A percentile compares a stretch with the other conserved stretches of the same genome.
Evolutionary conservation across 64 coral and sea anemone species (phyloP).

Genomic region (Montipora efflorescens): DNA sequence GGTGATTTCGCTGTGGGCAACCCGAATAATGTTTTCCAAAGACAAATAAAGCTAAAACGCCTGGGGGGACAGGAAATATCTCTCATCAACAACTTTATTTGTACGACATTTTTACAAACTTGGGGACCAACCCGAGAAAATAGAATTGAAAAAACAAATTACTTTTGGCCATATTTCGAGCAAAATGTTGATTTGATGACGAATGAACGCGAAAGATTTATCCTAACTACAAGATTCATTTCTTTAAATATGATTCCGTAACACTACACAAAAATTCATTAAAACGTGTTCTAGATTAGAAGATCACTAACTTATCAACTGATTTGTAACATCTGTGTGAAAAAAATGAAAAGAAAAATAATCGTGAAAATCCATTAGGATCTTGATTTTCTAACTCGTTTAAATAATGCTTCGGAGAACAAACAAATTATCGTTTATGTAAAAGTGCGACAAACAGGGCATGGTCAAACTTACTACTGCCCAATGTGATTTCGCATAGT

Average conservation of each 20-base stretch:
- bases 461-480: background rate
- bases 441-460: background rate
- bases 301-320: background rate
- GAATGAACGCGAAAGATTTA: background rate
- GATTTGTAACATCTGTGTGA: slow-evolving; percentile 7
- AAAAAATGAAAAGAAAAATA: slow-evolving; percentile 3
- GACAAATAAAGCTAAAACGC: slow-evolving; percentile 15
- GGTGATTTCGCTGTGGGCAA: background rate
- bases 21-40: background rate
- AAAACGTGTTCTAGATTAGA: slow-evolving; percentile 35
- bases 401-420: slow-evolving; percentile 35
- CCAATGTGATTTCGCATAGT: background rate
- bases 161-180: background rate
- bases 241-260: slow-evolving; percentile 21
- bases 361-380: background rate
- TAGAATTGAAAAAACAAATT: slow-evolving; percentile 37
- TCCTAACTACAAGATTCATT: background rate
- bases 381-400: background rate
- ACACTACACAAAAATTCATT: slow-evolving; percentile 5
- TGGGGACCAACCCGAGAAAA: slow-evolving; percentile 41
- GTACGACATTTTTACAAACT: background rate
- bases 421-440: slow-evolving; percentile 24
- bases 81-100: slow-evolving; percentile 47
- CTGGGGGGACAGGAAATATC: slow-evolving; percentile 2
- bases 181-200: background rate